Evolutionary conservation across 1,140 invertebrate species (phyloP), one percentile per base, ranked within the genome.

Genomic region (Cryptotermes secundus): DNA sequence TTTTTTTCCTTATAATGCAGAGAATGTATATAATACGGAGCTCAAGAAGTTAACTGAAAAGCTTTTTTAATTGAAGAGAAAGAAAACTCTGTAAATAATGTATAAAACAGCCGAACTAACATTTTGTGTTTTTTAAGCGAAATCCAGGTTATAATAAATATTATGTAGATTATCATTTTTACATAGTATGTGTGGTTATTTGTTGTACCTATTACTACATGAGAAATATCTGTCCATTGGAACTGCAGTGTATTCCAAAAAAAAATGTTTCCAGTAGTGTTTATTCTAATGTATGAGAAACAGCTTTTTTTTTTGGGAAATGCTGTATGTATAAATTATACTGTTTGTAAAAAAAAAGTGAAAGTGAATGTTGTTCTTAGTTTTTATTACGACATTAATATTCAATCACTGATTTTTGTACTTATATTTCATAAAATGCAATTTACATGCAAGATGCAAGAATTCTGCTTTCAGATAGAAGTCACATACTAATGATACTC

Each of bases 351-450:
- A 72, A 19, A 19, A 49, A 49, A 49, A 49, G 3, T 49, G 45
- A 72, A 72, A 31, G 59, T n/a, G 53, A 26, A 16, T 59, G 3
- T 9, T 59, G 53, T 59, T 59, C 4, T 59, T 59, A 59, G 53
- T 59, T 59, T 38, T 22, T 59, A 22, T 59, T 59, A 59, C 19
- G 53, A 26, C 19, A 22, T 22, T 16, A 24, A 59, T 59, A 24
- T 59, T 59, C 53, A 59, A 10, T 72, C 59, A 1, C 2, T 72
- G 59, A 7, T 4, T 72, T 4, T 72, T 31, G 59, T 72, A 72
- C 59, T 72, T 72, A 72, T 26, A 72, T 72, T 72, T 72, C n/a
- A 72, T 72, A 72, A 72, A 31, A 72, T 72, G n/a, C n/a, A 31
- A 31, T 6, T n/a, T n/a, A 72, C 59, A 31, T n/a, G n/a, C 59